Evolutionary conservation across 2,113 vertebrate species (phyloP).

Genomic region (Salvelinus fontinalis): DNA sequence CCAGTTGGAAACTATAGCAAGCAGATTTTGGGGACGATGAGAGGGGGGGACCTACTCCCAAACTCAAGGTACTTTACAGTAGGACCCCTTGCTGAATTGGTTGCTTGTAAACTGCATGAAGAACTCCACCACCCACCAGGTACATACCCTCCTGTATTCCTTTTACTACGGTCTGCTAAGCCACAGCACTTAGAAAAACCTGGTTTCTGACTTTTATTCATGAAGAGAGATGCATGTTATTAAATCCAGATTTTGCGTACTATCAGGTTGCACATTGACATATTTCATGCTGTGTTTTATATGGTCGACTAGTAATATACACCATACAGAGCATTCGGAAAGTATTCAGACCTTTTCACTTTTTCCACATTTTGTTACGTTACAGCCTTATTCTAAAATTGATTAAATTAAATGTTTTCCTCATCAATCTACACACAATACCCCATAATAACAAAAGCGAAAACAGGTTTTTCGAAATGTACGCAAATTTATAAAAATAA

Average conservation of each 20-base stretch:
- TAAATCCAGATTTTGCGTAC: slow-evolving; percentile 37
- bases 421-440: too few relatives aligned
- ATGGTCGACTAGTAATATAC: neutral
- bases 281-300: neutral
- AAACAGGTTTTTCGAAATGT: too few relatives aligned
- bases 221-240: slow-evolving; percentile 50
- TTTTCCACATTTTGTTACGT: too few relatives aligned
- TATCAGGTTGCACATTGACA: too few relatives aligned
- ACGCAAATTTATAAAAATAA: too few relatives aligned
- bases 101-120: slow-evolving; percentile 68
- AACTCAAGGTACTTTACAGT: slow-evolving; percentile 19
- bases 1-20: slow-evolving; percentile 65
- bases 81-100: slow-evolving; percentile 53
- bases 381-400: too few relatives aligned
- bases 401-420: too few relatives aligned
- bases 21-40: slow-evolving; percentile 52
- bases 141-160: slow-evolving; percentile 48
- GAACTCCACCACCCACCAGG: slow-evolving; percentile 61
- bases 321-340: too few relatives aligned
- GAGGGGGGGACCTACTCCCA: slow-evolving; percentile 40
- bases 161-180: slow-evolving; percentile 53
- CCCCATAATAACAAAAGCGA: too few relatives aligned
- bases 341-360: too few relatives aligned
- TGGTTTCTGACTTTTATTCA: slow-evolving; percentile 39
- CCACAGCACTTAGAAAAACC: slow-evolving; percentile 29